Evolutionary conservation across 2,113 vertebrate species (phyloP).

Genomic region (Carlito syrichta): DNA sequence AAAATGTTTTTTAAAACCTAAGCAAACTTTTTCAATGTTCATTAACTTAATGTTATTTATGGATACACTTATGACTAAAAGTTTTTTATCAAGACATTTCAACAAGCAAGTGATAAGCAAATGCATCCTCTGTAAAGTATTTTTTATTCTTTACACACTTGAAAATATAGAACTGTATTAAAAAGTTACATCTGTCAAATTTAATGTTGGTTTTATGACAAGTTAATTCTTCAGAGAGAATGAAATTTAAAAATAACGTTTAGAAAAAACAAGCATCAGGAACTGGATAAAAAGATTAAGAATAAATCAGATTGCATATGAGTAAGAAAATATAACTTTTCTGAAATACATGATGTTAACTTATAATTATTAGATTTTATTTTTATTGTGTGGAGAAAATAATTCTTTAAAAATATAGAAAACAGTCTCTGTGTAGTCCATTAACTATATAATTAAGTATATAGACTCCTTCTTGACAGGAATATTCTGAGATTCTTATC

Average conservation of each 20-base stretch:
- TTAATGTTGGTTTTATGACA: neutral
- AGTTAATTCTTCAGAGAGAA: neutral
- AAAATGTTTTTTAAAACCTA: neutral
- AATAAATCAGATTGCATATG: neutral
- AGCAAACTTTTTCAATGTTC: neutral
- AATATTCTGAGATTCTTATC: neutral
- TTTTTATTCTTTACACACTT: neutral
- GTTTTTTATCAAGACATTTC: neutral
- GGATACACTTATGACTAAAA: neutral
- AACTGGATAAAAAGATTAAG: neutral
- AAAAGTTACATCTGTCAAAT: neutral
- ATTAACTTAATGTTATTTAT: neutral
- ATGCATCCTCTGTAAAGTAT: neutral
- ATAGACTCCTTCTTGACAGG: neutral
- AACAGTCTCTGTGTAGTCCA: neutral
- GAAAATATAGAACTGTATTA: neutral
- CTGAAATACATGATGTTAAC: neutral
- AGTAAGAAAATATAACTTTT: neutral
- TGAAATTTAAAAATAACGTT: neutral
- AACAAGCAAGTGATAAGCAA: neutral
- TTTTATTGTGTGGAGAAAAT: neutral
- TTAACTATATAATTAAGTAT: neutral
- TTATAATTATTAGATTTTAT: neutral
- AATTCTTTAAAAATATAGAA: neutral
- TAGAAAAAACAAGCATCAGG: neutral